Evolutionary conservation across 2,113 vertebrate species (phyloP).

Genomic region (Limnothrissa miodon): DNA sequence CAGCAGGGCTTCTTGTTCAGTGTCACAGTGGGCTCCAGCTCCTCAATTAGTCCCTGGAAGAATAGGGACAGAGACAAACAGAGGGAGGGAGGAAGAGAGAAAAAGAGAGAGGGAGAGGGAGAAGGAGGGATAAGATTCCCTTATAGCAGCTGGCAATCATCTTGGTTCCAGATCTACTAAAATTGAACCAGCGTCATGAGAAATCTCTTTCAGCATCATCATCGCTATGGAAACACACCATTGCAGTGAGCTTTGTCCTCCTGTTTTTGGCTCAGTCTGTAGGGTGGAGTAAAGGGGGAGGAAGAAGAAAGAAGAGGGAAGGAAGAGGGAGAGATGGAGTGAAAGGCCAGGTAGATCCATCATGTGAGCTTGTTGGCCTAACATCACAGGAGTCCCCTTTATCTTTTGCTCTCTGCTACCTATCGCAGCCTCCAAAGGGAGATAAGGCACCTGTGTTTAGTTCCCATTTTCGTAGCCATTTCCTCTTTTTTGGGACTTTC

Average conservation of each 20-base stretch:
- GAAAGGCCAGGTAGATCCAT: not conserved
- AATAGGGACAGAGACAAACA: not conserved
- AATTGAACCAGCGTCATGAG: conserved; percentile 32
- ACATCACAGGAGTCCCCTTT: conserved; percentile 24
- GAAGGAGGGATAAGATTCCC: not conserved
- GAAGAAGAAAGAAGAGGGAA: not conserved
- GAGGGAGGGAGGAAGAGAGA: not conserved
- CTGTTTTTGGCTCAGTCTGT: not conserved
- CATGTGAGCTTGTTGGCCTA: conserved; percentile 21
- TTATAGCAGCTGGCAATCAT: not conserved
- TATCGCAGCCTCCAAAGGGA: conserved; percentile 22
- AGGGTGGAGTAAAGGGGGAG: not conserved
- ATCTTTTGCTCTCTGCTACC: conserved; percentile 45
- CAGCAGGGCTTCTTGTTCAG: not conserved
- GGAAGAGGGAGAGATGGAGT: not conserved
- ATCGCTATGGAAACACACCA: conserved; percentile 25
- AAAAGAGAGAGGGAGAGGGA: not conserved
- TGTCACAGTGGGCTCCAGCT: not conserved
- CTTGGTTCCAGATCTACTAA: not conserved
- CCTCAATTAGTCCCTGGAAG: not conserved
- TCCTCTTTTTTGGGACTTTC: conserved; percentile 17
- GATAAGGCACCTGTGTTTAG: conserved; percentile 32
- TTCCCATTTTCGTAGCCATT: conserved; percentile 27
- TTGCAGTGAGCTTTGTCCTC: conserved; percentile 23
- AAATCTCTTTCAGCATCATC: conserved; percentile 38